phyloP scores from a whole-genome alignment of 2,113 vertebrate genomes.

The Xenopus laevis region DNA sequence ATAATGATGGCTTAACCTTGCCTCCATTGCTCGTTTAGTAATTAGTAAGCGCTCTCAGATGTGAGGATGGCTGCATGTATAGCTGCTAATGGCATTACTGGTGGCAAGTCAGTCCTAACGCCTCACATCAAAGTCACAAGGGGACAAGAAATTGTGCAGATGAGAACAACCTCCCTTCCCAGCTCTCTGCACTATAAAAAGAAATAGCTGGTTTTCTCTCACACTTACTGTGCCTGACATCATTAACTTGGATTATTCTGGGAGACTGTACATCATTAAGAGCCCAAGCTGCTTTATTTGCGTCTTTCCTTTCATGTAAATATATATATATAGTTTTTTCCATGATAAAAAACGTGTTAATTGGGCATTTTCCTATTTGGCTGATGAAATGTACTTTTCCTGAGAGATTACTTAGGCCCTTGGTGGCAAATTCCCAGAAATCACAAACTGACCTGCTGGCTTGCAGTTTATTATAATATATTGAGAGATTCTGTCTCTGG shows the following conservation, averaged over 20 bases:
- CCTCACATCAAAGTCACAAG: conserved; percentile 34
- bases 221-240: conserved; percentile 26
- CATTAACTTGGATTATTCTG: conserved; percentile 22
- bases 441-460: neutral
- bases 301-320: conserved; percentile 15
- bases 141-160: conserved; percentile 16
- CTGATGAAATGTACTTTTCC: neutral
- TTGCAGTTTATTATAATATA: neutral
- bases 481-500: conserved; percentile 17
- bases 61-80: conserved; percentile 36
- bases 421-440: neutral
- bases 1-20: conserved; percentile 21
- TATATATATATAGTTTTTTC: conserved; percentile 8
- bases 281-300: conserved; percentile 17
- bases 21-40: neutral
- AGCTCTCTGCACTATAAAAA: conserved; percentile 2
- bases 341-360: conserved; percentile 9
- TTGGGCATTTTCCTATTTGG: conserved; percentile 15
- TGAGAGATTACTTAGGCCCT: neutral
- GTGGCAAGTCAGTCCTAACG: conserved; percentile 34
- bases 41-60: conserved; percentile 24
- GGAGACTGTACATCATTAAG: conserved; percentile 17
- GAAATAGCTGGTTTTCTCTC: conserved; percentile 8
- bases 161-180: neutral
- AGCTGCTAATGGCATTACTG: conserved; percentile 38